Evolutionary conservation across 2,797 vertebrate species (phyloP).

Genomic region (Pangasius sanitwongsei): DNA sequence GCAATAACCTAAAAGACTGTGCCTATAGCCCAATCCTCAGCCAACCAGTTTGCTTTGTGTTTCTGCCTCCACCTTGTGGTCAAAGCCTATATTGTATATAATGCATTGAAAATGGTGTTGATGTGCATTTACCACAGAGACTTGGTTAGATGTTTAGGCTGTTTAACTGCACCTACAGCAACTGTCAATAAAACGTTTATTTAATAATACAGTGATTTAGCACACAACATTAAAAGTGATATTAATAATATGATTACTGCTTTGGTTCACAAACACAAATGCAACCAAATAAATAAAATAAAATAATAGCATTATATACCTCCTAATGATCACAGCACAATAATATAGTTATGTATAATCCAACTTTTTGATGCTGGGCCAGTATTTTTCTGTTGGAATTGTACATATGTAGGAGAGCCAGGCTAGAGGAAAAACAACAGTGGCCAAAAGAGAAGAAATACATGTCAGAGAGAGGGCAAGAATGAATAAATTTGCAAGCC

Average conservation of each 20-base stretch:
- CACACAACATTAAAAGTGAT: neutral
- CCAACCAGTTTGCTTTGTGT: neutral
- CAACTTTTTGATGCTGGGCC: too few relatives aligned
- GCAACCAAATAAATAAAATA: neutral
- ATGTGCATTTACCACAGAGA: neutral
- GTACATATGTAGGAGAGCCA: too few relatives aligned
- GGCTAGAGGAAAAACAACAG: too few relatives aligned
- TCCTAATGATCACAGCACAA: neutral
- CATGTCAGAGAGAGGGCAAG: too few relatives aligned
- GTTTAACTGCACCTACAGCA: too few relatives aligned
- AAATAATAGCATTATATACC: neutral
- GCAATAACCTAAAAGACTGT: neutral
- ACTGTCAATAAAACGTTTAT: too few relatives aligned
- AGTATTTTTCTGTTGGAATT: too few relatives aligned
- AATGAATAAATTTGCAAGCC: too few relatives aligned
- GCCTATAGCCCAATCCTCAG: neutral
- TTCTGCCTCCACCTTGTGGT: conserved; percentile 3
- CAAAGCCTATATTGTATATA: neutral
- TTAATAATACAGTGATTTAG: neutral
- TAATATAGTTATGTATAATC: neutral
- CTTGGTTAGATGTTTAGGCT: neutral
- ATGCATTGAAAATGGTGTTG: neutral
- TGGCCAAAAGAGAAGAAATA: too few relatives aligned
- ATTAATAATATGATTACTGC: neutral
- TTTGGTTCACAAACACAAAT: neutral